Evolutionary conservation across 2,797 vertebrate genomes (phyloP), one percentile per base, ranked within the genome.

Genomic region (Morelia viridis): DNA sequence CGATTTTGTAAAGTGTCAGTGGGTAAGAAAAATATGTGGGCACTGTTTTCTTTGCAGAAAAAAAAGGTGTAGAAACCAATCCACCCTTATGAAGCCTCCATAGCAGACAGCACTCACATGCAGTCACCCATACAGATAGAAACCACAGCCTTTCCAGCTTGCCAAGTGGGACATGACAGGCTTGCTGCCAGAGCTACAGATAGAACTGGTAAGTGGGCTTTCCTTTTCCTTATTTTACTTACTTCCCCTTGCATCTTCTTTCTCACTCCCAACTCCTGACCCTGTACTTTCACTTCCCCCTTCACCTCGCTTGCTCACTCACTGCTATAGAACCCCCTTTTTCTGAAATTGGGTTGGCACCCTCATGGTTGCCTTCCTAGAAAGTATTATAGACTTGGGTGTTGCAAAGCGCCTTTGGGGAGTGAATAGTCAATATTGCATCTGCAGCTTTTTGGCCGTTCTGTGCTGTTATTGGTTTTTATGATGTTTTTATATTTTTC

Each of bases 181-280:
- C 87, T 89, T 2, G 3, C 0, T 6, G 46, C 46, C 2, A 2
- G 15, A 68, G 17, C 46, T 6, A 56, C 0, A 53, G 15, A 64
- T 9, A 2, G 26, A 65, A 28, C 1, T 3, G 0, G 17, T 5
- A 0, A 0, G 0, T 0, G 0, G 0, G 0, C 1, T 1, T 46
- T 62, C 12, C 26, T 88, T 28, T 50, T 50, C 2, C 11, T 24
- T 19, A 12, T 19, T 64, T 65, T 13, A 50, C 15, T 2, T 1
- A 0, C 22, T 11, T 71, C 17, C 68, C 19, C 9, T 2, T 11
- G 19, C 71, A 80, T 0, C 41, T 41, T 41, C 41, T 41, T 41
- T 41, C 41, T 41, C 41, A 41, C 41, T 41, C 41, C 41, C 41
- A 35, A 41, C 50, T 53, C 0, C 50, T 8, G 0, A 9, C 68